phyloP scores from a whole-genome alignment of 2,888 invertebrate species.

The Acronicta psi region DNA sequence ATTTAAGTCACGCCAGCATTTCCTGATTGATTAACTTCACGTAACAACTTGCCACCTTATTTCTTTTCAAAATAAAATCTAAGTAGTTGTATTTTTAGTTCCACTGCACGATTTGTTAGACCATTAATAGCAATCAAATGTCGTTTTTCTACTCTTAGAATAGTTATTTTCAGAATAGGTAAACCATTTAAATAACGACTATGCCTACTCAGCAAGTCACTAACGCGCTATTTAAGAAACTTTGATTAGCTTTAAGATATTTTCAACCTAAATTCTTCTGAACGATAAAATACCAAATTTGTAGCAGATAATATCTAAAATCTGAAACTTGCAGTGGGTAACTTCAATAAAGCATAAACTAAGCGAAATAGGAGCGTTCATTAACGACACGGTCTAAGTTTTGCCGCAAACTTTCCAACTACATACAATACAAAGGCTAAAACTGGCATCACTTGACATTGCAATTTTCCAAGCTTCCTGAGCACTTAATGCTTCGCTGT shows the following conservation, averaged over 20 bases:
- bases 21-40: constrained; percentile 42
- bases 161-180: too few relatives aligned
- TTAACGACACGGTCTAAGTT: constrained; percentile 49
- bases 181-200: too few relatives aligned
- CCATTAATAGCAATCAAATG: neutral
- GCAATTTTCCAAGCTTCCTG: constrained; percentile 67
- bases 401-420: constrained; percentile 55
- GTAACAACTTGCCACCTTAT: constrained; percentile 21
- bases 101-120: neutral
- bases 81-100: neutral
- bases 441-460: constrained; percentile 64
- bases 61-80: constrained; percentile 21
- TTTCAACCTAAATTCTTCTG: constrained; percentile 1
- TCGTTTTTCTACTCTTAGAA: too few relatives aligned
- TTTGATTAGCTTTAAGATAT: neutral
- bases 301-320: constrained; percentile 20
- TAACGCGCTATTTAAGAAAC: too few relatives aligned
- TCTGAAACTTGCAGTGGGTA: constrained; percentile 32
- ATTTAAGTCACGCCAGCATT: constrained; percentile 43
- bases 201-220: too few relatives aligned
- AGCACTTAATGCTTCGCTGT: constrained; percentile 60
- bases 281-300: neutral
- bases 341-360: constrained; percentile 61
- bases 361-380: constrained; percentile 53
- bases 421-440: constrained; percentile 56